Evolutionary conservation across 2,888 invertebrate genomes (phyloP).

Genomic region (Phytoseiulus persimilis): DNA sequence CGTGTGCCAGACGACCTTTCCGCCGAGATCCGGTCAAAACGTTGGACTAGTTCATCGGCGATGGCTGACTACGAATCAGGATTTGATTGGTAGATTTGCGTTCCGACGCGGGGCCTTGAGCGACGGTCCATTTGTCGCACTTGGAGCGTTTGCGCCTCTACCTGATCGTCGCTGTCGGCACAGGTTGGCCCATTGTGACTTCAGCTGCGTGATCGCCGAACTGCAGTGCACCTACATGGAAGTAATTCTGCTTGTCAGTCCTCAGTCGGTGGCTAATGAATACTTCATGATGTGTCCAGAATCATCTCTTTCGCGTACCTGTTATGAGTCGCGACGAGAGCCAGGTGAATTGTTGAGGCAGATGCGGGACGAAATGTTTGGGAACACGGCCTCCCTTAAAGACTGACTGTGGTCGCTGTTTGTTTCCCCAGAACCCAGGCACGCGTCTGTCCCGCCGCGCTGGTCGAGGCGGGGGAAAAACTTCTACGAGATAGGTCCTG

Average conservation of each 20-base stretch:
- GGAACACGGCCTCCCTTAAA: background rate
- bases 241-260: background rate
- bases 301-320: background rate
- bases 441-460: background rate
- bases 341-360: background rate
- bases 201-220: background rate
- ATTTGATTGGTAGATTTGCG: background rate
- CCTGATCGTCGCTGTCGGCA: background rate
- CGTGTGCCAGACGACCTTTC: background rate
- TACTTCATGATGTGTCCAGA: background rate
- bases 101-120: background rate
- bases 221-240: background rate
- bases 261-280: background rate
- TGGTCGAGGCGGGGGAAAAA: no score
- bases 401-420: background rate
- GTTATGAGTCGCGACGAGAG: background rate
- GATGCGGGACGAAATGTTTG: background rate
- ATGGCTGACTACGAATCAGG: background rate
- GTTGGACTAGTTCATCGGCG: background rate
- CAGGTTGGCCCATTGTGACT: background rate
- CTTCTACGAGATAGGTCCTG: no score
- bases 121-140: background rate
- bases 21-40: background rate
- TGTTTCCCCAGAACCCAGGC: no score
- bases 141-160: background rate